Evolutionary conservation across 2,888 invertebrate genomes (phyloP).

Genomic region (Polietes domitor): DNA sequence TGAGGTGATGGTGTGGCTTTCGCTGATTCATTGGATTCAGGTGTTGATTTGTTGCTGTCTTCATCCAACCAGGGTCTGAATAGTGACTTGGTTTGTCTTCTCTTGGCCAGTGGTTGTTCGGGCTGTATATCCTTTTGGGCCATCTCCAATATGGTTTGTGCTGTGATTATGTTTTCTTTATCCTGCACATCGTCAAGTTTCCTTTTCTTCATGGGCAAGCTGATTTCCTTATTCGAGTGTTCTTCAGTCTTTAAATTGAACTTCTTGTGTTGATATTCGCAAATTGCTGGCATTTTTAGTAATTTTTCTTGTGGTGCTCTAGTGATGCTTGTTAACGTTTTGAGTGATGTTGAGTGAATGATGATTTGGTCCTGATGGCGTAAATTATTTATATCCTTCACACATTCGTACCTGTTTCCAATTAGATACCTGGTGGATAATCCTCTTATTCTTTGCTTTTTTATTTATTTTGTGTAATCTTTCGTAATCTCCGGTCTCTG

Average conservation of each 20-base stretch:
- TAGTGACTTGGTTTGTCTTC: constrained; percentile 21
- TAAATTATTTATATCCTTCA: constrained; percentile 67
- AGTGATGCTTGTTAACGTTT: constrained; percentile 67
- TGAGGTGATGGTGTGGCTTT: not conserved
- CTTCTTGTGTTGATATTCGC: constrained; percentile 30
- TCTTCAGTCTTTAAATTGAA: constrained; percentile 12
- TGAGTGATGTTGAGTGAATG: constrained; percentile 68
- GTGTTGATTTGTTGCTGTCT: not conserved
- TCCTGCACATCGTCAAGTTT: constrained; percentile 3
- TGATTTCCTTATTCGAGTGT: constrained; percentile 71
- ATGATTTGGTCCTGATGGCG: constrained; percentile 52
- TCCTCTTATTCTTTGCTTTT: constrained; percentile 35
- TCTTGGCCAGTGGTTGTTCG: not conserved
- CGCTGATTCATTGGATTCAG: not conserved
- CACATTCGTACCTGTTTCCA: constrained; percentile 65
- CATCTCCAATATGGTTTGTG: not conserved
- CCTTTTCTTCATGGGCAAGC: constrained; percentile 62
- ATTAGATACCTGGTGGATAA: constrained; percentile 62
- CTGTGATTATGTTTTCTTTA: not conserved
- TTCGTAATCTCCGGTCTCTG: no score
- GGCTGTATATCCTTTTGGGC: not conserved
- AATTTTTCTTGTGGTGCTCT: no score
- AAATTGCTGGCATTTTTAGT: not conserved
- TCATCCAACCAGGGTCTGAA: constrained; percentile 47
- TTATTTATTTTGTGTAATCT: no score